phyloP scores from a whole-genome alignment of 2,113 vertebrate genomes.

The Tragulus kanchil region DNA sequence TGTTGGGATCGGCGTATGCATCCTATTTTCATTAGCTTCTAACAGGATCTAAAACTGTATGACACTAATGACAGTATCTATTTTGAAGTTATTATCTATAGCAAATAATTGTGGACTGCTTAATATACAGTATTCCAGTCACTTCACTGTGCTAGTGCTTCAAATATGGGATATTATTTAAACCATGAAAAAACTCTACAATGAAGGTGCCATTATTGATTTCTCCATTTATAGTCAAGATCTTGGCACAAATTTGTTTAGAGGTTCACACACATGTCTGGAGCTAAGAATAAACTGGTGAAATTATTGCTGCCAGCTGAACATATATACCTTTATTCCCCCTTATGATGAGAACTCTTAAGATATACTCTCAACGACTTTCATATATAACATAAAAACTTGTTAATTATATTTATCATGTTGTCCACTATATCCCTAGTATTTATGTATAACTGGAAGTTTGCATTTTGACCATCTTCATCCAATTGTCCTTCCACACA shows the following conservation, averaged over 20 bases:
- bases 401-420: not conserved
- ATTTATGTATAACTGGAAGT: not conserved
- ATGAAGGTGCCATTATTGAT: constrained; percentile 9
- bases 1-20: not conserved
- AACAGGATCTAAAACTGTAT: constrained; percentile 63
- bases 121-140: constrained; percentile 9
- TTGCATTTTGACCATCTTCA: not conserved
- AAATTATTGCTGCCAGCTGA: not conserved
- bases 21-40: constrained; percentile 55
- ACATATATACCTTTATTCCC: not conserved
- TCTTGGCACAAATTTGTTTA: not conserved
- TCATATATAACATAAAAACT: not conserved
- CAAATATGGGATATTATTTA: not conserved
- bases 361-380: not conserved
- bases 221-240: constrained; percentile 30
- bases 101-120: not conserved
- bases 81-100: constrained; percentile 45
- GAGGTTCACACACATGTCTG: not conserved
- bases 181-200: constrained; percentile 13
- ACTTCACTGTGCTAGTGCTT: not conserved
- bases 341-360: not conserved
- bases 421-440: not conserved
- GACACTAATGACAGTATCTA: not conserved
- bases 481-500: not conserved
- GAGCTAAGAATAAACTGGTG: constrained; percentile 22